These are phyloP conservation scores for Paraplagusia blochii DNA, from an alignment of 2,113 vertebrate genomes.

Conservation along the genomic window DNA sequence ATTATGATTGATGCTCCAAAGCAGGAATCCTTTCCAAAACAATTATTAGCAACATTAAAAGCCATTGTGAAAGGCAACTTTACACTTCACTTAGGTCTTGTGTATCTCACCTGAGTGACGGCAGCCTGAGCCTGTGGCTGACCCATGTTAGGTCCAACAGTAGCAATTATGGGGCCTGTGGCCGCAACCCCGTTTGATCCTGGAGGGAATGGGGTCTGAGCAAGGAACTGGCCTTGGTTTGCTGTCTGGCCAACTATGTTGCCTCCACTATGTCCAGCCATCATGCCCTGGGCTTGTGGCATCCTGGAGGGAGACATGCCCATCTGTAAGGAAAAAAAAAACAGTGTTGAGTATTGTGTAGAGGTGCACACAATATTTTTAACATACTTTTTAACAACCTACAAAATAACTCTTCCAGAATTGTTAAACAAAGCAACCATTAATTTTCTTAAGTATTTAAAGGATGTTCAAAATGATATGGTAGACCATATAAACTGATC, in stretches of 20 bases:
- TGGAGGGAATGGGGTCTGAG: conserved; percentile 84
- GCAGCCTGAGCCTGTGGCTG: conserved; percentile 84
- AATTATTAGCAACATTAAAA: background rate
- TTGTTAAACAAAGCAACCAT: too few relatives aligned
- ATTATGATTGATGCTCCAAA: conserved; percentile 18
- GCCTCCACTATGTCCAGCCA: conserved; percentile 82
- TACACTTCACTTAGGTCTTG: background rate
- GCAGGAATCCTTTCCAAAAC: conserved; percentile 8
- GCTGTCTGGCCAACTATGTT: conserved; percentile 88
- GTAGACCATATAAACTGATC: too few relatives aligned
- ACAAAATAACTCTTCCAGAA: too few relatives aligned
- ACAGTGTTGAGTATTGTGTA: background rate
- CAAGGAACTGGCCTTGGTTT: conserved; percentile 86
- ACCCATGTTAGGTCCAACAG: conserved; percentile 79
- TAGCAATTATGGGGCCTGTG: conserved; percentile 83
- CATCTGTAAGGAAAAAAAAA: conserved; percentile 75
- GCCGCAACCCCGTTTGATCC: conserved; percentile 73
- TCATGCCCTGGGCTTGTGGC: conserved; percentile 89
- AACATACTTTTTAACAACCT: too few relatives aligned
- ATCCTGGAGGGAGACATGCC: conserved; percentile 95
- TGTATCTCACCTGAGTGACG: conserved; percentile 72
- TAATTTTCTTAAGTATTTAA: too few relatives aligned
- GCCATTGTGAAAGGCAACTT: background rate
- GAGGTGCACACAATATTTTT: background rate
- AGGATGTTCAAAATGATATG: too few relatives aligned